These are phyloP conservation scores for Cyprinella venusta DNA, from an alignment of 2,797 vertebrate genomes.

Conservation along the genomic window DNA sequence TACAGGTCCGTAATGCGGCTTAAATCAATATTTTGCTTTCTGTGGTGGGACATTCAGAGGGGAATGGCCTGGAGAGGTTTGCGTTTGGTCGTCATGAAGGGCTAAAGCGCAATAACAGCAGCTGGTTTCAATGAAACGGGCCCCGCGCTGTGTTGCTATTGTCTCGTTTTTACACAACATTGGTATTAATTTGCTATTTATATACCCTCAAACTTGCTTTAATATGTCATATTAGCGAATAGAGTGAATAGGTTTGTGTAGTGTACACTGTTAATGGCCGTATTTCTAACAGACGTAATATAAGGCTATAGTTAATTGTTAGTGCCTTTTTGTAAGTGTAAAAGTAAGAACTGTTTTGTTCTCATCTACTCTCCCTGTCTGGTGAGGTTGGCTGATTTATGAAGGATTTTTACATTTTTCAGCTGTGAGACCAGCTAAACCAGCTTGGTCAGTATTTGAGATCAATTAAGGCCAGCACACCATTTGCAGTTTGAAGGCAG, in stretches of 20 bases:
- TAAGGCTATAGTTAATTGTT: neutral
- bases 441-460: neutral
- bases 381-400: neutral
- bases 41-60: neutral
- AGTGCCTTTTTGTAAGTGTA: no score
- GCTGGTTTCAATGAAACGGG: constrained; percentile 2
- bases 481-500: neutral
- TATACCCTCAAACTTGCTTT: neutral
- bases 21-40: neutral
- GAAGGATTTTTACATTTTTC: neutral
- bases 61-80: neutral
- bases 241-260: neutral
- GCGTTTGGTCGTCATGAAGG: neutral
- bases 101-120: neutral
- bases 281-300: neutral
- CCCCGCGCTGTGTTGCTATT: constrained; percentile 3
- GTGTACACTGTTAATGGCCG: neutral
- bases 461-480: neutral
- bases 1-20: neutral
- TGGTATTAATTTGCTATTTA: neutral
- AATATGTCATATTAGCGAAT: no score
- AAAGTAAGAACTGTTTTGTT: neutral
- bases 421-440: neutral
- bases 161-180: neutral
- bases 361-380: neutral